Base-by-base conservation (phyloP, 2,888 invertebrate species). In the Folsomia manolachei region DNA sequence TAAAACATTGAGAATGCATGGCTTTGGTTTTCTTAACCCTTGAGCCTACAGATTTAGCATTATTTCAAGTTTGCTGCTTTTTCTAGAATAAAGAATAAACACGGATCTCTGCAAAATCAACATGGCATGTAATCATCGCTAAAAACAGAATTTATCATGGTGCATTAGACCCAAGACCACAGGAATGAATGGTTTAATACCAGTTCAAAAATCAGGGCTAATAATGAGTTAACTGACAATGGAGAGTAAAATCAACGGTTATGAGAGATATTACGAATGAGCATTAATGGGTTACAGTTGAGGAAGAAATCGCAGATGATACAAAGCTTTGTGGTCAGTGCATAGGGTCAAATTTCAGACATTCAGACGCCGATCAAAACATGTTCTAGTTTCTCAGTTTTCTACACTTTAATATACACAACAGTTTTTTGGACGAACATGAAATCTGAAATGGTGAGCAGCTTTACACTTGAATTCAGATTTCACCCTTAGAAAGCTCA, bases 331-430 rank as follows among this genome's bases (percentile, higher is more conserved):
- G 75, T 77, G 76, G 77, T 77, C 78, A 76, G 74, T 62, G 75
- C 72, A 77, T 75, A 77, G 79, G 79, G 80, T 80, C 80, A 80
- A 78, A 80, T 80, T 80, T 80, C 78, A 80, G 80, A 80, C 80
- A 80, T 80, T 78, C 78, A 78, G 80, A 74, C 78, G 79, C 77
- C 80, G 71, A 71, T 72, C 72, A 70, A 72, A 76, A 78, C 78
- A 78, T 76, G 78, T 76, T 78, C 78, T 78, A 75, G 76, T 76
- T 76, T 75, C 73, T 74, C 69, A 39, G 39, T 39, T 39, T 39
- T 39, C 39, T 39, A 39, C 14, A 64, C 39, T 39, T 39, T 39
- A 39, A 39, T 39, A 39, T 39, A 4, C 39, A 39, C 39, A 39
- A 39, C 39, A 14, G 7, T 4, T 9, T 4, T 9, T 4, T 14